phyloP scores from a whole-genome alignment of 2,113 vertebrate genomes.

The Chlorocebus sabaeus region DNA sequence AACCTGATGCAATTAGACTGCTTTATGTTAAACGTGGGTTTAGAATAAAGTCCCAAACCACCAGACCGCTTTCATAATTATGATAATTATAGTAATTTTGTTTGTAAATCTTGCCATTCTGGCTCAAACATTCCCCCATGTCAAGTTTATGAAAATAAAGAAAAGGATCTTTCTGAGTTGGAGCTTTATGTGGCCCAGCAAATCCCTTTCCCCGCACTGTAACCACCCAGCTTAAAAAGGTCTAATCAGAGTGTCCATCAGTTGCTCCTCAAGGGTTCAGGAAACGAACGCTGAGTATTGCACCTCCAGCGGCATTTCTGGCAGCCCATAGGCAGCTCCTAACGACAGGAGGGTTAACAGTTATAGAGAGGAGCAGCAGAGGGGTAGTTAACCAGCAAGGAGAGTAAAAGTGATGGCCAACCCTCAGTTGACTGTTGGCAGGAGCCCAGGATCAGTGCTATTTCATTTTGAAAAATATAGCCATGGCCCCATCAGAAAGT shows the following conservation, averaged over 20 bases:
- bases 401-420: constrained; percentile 56
- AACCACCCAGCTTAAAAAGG: not conserved
- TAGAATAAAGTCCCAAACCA: not conserved
- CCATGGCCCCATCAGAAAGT: constrained; percentile 15
- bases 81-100: not conserved
- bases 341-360: constrained; percentile 45
- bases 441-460: constrained; percentile 18
- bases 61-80: not conserved
- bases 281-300: constrained; percentile 51
- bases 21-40: not conserved
- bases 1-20: not conserved
- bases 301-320: constrained; percentile 35
- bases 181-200: not conserved
- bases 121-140: not conserved
- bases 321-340: not conserved
- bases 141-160: not conserved
- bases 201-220: not conserved
- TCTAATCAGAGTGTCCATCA: constrained; percentile 47
- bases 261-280: constrained; percentile 56
- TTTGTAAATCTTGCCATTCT: not conserved
- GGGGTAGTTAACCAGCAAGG: constrained; percentile 6
- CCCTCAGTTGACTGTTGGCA: constrained; percentile 9
- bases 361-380: constrained; percentile 46
- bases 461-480: constrained; percentile 23
- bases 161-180: not conserved